phyloP scores from a whole-genome alignment of 1,140 invertebrate genomes.

The Melanaphis sacchari region DNA sequence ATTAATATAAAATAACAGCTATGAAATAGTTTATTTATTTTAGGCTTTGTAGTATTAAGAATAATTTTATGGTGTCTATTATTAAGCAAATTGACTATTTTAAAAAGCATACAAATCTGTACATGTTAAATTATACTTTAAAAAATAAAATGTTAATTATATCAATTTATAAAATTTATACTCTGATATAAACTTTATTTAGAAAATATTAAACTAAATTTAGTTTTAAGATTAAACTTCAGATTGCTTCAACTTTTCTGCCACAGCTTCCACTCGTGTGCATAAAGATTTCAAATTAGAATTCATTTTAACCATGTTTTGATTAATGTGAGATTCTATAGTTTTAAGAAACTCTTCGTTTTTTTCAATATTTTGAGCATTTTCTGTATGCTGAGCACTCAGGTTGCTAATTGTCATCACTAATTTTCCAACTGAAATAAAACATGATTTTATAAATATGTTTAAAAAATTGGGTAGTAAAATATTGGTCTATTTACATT shows the following conservation, averaged over 20 bases:
- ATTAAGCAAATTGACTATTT: background rate
- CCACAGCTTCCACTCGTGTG: conserved; percentile 48
- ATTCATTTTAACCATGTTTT: conserved; percentile 59
- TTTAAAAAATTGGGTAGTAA: background rate
- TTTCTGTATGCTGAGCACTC: conserved; percentile 80
- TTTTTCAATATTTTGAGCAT: conserved; percentile 74
- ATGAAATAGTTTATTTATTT: background rate
- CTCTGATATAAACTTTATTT: background rate
- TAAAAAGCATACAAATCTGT: background rate
- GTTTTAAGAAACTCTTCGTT: conserved; percentile 81
- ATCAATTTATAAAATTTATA: background rate
- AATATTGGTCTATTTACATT: background rate
- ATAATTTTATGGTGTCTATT: background rate
- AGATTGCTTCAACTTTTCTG: conserved; percentile 36
- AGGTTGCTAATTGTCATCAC: conserved; percentile 82
- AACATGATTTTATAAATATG: conserved; percentile 23
- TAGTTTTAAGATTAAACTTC: background rate
- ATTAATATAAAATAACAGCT: background rate
- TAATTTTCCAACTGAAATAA: conserved; percentile 80
- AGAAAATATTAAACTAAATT: background rate
- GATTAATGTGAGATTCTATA: conserved; percentile 76
- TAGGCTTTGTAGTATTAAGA: background rate
- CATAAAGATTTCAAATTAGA: conserved; percentile 59
- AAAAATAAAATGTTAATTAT: background rate
- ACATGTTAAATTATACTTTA: background rate